A percentile compares a stretch with the other conserved stretches of the same genome.
Conservation (phyloP, 2,797 vertebrate genomes). For the Hemitrygon akajei region DNA sequence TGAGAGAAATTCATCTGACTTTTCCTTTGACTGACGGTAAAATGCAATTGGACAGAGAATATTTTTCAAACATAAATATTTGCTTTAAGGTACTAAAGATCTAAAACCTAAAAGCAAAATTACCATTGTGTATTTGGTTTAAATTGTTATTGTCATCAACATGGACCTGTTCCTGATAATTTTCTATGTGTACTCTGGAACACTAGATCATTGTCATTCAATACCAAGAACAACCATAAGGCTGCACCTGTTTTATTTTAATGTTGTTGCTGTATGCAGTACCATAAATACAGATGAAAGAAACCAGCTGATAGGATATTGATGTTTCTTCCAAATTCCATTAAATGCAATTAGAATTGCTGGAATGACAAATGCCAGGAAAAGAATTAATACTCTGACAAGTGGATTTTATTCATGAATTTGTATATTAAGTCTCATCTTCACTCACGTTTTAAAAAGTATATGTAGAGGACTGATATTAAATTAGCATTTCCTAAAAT, state of each 20-base stretch:
- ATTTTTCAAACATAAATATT: background rate
- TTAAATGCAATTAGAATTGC: background rate
- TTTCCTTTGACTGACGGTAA: background rate
- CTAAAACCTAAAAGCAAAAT: background rate
- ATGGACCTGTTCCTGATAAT: background rate
- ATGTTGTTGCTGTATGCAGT: background rate
- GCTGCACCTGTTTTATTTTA: background rate
- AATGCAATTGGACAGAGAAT: no score
- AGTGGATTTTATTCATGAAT: background rate
- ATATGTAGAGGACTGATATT: background rate
- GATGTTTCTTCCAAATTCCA: background rate
- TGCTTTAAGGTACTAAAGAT: background rate
- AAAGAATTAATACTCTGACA: background rate
- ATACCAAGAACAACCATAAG: background rate
- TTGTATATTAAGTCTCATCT: background rate
- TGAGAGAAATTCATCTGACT: background rate
- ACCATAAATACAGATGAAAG: background rate
- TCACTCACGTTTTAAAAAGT: background rate
- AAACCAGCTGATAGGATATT: background rate
- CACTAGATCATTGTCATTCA: background rate
- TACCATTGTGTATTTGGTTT: background rate
- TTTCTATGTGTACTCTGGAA: background rate
- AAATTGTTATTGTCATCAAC: background rate
- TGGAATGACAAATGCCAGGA: background rate
- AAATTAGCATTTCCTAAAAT: background rate